A percentile compares a stretch with the other conserved stretches of the same genome.
Conservation (phyloP, 2,888 invertebrate genomes). For the Drosophila mayaguana region DNA sequence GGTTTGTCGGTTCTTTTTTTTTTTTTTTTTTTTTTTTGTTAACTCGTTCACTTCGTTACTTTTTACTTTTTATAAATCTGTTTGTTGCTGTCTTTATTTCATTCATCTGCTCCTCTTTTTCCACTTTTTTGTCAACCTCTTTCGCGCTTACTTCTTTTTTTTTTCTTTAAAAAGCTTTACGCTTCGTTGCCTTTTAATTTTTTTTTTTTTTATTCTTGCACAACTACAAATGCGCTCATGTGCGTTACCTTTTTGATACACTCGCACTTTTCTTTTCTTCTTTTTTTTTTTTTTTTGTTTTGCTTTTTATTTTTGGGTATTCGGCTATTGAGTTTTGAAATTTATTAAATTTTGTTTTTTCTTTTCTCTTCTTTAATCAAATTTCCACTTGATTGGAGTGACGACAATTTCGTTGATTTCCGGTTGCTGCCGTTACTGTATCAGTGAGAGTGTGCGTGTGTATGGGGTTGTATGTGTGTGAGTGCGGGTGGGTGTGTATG, state of each 20-base stretch:
- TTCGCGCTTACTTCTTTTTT: not conserved
- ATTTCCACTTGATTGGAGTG: slow-evolving; percentile 81
- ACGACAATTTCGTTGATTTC: slow-evolving; percentile 76
- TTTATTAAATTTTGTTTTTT: slow-evolving; percentile 78
- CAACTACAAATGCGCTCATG: slow-evolving; percentile 64
- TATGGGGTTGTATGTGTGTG: not conserved
- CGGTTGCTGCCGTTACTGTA: slow-evolving; percentile 52
- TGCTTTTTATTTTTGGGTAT: slow-evolving; percentile 2
- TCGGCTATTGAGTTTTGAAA: slow-evolving; percentile 59
- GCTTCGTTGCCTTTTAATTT: slow-evolving; percentile 70
- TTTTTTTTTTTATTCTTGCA: slow-evolving; percentile 4
- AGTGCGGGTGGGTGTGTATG: not conserved
- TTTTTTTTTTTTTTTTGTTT: slow-evolving; percentile 10
- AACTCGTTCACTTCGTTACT: slow-evolving; percentile 54
- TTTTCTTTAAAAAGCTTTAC: slow-evolving; percentile 50
- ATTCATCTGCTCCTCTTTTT: not conserved
- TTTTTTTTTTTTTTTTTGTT: slow-evolving; percentile 17
- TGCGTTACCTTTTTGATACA: slow-evolving; percentile 73
- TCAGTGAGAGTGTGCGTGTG: not conserved
- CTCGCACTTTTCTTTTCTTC: slow-evolving; percentile 27
- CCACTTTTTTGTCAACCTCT: slow-evolving; percentile 24
- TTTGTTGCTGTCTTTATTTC: slow-evolving; percentile 35
- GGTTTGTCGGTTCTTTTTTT: not conserved
- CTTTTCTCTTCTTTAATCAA: slow-evolving; percentile 70
- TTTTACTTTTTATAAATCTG: slow-evolving; percentile 32